Evolutionary conservation across 2,888 invertebrate genomes (phyloP), one percentile per base, ranked within the genome.

Genomic region (Rugalucina vietnamica): DNA sequence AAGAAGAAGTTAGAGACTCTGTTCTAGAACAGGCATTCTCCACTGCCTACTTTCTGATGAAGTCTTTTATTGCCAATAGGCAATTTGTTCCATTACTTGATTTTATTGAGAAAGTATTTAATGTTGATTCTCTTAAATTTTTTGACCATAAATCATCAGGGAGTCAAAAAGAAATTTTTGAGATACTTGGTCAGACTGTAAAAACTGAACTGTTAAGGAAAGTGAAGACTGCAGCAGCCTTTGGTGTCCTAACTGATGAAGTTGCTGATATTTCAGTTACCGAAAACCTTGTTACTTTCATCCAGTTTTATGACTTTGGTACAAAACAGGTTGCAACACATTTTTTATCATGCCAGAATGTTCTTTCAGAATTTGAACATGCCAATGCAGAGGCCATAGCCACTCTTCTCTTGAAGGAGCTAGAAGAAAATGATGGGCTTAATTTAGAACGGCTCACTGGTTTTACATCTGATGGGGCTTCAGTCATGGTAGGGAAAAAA

Each of bases 31-130:
- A 60, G 36, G 81, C 81, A 36, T 82, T 85, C 82, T 70, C 73
- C 27, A 57, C 69, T 39, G 79, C 76, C 10, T 79, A 82, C 70
- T 85, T 85, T 79, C n/a, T 85, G 21, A 85, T 85, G 85, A 85
- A 79, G 60, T 37, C 80, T 14, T 81, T 86, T 49, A 80, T 86
- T 65, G 74, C 78, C 24, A 82, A 85, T 79, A 29, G 74, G 37
- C 73, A 75, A 39, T 75, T 82, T 43, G 3, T 79, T 43, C 80
- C 82, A 27, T 29, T 85, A 39, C 32, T 85, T 29, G 34, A 79
- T 32, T 82, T 82, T 27, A 82, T 85, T 34, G 36, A 85, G 43
- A 76, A 36, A 21, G 27, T 50, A 12, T 75, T 32, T 65, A 71
- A 70, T 60, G 79, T 70, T 49, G 70, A 80, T 34, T 70, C 34